phyloP scores from a whole-genome alignment of 2,113 vertebrate species.

The Odontesthes bonariensis region DNA sequence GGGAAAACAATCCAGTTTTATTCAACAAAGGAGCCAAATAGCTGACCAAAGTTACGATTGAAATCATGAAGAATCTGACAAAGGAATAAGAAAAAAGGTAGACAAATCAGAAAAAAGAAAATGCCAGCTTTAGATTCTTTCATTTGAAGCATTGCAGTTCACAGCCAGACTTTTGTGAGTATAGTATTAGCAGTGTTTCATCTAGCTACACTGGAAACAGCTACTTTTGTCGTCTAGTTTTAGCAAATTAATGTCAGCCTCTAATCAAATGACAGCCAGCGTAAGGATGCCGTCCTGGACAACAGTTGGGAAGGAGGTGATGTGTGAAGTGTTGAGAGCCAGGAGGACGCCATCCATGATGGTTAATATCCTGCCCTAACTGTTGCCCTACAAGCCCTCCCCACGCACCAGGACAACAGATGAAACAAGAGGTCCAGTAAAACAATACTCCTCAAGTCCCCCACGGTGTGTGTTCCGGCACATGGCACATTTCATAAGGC shows the following conservation, averaged over 20 bases:
- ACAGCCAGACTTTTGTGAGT: not conserved
- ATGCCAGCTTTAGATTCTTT: no score
- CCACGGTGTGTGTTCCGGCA: slow-evolving; percentile 82
- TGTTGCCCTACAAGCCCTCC: slow-evolving; percentile 77
- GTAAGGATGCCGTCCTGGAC: slow-evolving; percentile 40
- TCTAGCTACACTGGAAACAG: not conserved
- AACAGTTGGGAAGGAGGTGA: slow-evolving; percentile 72
- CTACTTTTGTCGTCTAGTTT: slow-evolving; percentile 4
- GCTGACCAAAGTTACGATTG: not conserved
- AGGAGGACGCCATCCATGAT: slow-evolving; percentile 67
- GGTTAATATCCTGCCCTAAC: slow-evolving; percentile 68
- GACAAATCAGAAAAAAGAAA: not conserved
- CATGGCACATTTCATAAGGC: slow-evolving; percentile 99
- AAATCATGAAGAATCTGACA: not conserved
- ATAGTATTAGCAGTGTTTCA: not conserved
- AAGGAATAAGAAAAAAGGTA: not conserved
- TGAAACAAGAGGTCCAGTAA: slow-evolving; percentile 73
- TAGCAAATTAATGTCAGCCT: slow-evolving; percentile 36
- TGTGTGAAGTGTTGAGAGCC: slow-evolving; percentile 53
- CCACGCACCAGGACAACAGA: slow-evolving; percentile 57
- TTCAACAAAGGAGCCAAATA: not conserved
- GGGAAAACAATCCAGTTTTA: not conserved
- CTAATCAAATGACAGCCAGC: slow-evolving; percentile 53
- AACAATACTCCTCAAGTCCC: slow-evolving; percentile 60
- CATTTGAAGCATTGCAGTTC: not conserved